phyloP scores from a whole-genome alignment of 1,140 invertebrate genomes.

The Prorops nasuta region DNA sequence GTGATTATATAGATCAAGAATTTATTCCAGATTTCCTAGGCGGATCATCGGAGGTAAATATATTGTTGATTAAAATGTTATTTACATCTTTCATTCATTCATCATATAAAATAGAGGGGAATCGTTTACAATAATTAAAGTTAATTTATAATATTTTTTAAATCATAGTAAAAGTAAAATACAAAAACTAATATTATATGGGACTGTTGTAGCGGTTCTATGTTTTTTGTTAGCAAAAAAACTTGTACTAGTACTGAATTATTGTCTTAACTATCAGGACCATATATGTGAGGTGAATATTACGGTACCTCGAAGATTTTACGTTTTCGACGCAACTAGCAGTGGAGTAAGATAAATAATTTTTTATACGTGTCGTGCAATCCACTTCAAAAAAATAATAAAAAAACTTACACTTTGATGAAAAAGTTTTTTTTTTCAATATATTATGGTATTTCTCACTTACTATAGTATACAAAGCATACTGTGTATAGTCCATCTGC shows the following conservation, averaged over 20 bases:
- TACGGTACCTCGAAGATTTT: constrained; percentile 53
- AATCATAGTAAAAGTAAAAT: too few relatives aligned
- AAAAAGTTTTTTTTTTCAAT: too few relatives aligned
- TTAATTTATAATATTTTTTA: not conserved
- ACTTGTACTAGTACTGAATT: too few relatives aligned
- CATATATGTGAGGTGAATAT: constrained; percentile 45
- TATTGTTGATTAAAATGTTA: not conserved
- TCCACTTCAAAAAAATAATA: too few relatives aligned
- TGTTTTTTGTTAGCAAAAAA: not conserved
- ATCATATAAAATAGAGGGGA: too few relatives aligned
- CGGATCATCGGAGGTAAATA: constrained; percentile 78
- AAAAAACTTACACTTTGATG: constrained; percentile 21
- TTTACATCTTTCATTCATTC: not conserved
- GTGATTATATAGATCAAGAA: constrained; percentile 83
- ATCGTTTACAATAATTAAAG: too few relatives aligned
- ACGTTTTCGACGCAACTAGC: constrained; percentile 46
- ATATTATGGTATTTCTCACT: too few relatives aligned
- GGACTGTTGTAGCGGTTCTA: too few relatives aligned
- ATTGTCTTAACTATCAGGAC: constrained; percentile 46
- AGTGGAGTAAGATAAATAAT: constrained; percentile 47
- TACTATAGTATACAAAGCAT: too few relatives aligned
- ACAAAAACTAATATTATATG: too few relatives aligned
- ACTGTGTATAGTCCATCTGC: too few relatives aligned
- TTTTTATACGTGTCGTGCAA: too few relatives aligned
- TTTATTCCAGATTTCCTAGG: constrained; percentile 91